Evolutionary conservation across 2,888 invertebrate genomes (phyloP).

Genomic region (Lamproptera curius): DNA sequence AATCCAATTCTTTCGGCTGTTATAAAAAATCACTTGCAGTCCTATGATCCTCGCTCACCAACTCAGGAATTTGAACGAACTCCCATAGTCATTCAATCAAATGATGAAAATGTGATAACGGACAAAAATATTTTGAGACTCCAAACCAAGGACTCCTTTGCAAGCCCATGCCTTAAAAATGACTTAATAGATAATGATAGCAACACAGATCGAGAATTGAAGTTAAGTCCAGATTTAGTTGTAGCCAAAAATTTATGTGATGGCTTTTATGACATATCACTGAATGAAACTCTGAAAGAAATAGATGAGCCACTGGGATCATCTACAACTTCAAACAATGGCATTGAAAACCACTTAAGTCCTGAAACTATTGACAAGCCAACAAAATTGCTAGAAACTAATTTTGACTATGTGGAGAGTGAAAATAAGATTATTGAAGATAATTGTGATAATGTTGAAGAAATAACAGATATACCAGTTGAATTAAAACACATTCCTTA

Average conservation of each 20-base stretch:
- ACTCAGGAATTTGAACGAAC: constrained; percentile 78
- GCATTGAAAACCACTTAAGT: constrained; percentile 50
- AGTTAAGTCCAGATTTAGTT: constrained; percentile 45
- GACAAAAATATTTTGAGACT: constrained; percentile 36
- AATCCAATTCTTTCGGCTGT: constrained; percentile 70
- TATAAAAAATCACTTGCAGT: constrained; percentile 67
- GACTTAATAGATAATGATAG: constrained; percentile 39
- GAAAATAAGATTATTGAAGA: constrained; percentile 43
- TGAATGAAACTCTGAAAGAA: constrained; percentile 58
- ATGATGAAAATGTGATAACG: constrained; percentile 34
- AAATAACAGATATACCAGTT: constrained; percentile 25
- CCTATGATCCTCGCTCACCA: constrained; percentile 79
- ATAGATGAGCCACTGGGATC: constrained; percentile 56
- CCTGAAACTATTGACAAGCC: constrained; percentile 51
- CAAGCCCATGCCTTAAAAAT: constrained; percentile 17
- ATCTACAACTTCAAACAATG: constrained; percentile 62
- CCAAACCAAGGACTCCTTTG: constrained; percentile 34
- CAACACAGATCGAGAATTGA: constrained; percentile 42
- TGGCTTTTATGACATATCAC: constrained; percentile 53
- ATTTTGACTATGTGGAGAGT: constrained; percentile 77
- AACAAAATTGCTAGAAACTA: constrained; percentile 76
- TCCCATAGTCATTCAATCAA: constrained; percentile 66
- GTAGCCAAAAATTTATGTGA: constrained; percentile 62
- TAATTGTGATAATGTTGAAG: too few relatives aligned
- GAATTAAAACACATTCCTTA: constrained; percentile 35